These are phyloP conservation scores for Acropora yongei DNA, from an alignment of 64 coral and sea anemone species.

Conservation along the genomic window DNA sequence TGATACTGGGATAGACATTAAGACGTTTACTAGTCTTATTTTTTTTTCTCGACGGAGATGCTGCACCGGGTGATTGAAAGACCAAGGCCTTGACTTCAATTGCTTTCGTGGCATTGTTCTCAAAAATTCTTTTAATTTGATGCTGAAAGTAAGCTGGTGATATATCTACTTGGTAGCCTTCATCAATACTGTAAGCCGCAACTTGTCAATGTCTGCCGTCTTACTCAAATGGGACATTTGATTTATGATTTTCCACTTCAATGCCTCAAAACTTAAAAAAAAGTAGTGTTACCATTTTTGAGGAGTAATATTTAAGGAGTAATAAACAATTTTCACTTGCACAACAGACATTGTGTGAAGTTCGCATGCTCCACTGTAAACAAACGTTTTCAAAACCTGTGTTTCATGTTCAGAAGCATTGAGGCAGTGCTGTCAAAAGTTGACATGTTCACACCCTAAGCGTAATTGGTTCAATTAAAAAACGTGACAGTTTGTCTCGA, in stretches of 20 bases:
- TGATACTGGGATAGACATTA: too few relatives aligned
- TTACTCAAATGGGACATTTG: constrained; percentile 20
- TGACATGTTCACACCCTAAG: too few relatives aligned
- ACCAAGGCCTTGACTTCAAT: constrained; percentile 47
- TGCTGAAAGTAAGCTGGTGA: constrained; percentile 27
- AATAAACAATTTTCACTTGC: too few relatives aligned
- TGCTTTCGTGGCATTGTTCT: constrained; percentile 34
- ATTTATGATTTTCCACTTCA: not conserved
- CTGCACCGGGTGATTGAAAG: constrained; percentile 22
- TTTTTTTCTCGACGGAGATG: too few relatives aligned
- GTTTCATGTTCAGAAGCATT: not conserved
- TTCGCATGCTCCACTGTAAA: too few relatives aligned
- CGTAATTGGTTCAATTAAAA: too few relatives aligned
- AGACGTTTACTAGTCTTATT: too few relatives aligned
- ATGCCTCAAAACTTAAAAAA: too few relatives aligned
- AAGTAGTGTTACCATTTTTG: too few relatives aligned
- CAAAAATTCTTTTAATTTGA: constrained; percentile 43
- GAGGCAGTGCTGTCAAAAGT: not conserved
- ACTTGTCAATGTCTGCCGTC: constrained; percentile 20
- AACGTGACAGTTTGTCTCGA: too few relatives aligned
- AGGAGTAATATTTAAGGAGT: too few relatives aligned
- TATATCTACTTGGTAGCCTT: constrained; percentile 37
- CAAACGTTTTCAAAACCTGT: not conserved
- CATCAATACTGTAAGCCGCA: constrained; percentile 12
- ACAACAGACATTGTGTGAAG: too few relatives aligned